Conservation (phyloP, 1,140 invertebrate genomes). For the Gryon sp. region DNA sequence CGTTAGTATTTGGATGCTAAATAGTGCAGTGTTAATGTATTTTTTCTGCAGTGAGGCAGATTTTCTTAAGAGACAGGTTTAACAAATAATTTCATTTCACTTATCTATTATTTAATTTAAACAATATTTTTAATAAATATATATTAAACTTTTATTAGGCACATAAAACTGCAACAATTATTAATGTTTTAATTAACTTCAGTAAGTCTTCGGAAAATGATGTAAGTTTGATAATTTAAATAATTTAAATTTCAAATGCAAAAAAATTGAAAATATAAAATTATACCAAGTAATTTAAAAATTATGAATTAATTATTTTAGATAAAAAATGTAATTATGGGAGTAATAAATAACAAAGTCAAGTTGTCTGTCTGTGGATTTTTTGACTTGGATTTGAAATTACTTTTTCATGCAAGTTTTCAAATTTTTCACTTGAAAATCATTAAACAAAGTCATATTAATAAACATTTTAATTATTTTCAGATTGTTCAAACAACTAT, state of each 20-base stretch:
- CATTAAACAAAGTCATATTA: neutral
- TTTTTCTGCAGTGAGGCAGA: neutral
- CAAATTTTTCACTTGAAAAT: too few species aligned
- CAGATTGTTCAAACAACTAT: constrained; percentile 3
- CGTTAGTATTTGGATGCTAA: neutral
- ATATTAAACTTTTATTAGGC: too few species aligned
- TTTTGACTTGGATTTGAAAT: neutral
- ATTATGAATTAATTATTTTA: neutral
- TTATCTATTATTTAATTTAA: too few species aligned
- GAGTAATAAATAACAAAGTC: neutral
- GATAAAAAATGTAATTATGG: neutral
- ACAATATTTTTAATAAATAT: too few species aligned
- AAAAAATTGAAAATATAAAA: too few species aligned
- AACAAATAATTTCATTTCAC: too few species aligned
- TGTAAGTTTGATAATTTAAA: too few species aligned
- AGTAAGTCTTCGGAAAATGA: too few species aligned
- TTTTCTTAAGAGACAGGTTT: neutral
- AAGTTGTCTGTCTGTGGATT: neutral
- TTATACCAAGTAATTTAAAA: too few species aligned
- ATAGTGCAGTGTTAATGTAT: neutral
- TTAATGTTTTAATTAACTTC: too few species aligned
- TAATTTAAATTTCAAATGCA: neutral
- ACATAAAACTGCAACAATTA: too few species aligned
- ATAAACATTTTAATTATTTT: neutral
- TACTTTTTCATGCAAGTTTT: neutral